These are phyloP conservation scores for Aldabrachelys gigantea DNA, from an alignment of 2,113 vertebrate genomes.

Conservation along the genomic window DNA sequence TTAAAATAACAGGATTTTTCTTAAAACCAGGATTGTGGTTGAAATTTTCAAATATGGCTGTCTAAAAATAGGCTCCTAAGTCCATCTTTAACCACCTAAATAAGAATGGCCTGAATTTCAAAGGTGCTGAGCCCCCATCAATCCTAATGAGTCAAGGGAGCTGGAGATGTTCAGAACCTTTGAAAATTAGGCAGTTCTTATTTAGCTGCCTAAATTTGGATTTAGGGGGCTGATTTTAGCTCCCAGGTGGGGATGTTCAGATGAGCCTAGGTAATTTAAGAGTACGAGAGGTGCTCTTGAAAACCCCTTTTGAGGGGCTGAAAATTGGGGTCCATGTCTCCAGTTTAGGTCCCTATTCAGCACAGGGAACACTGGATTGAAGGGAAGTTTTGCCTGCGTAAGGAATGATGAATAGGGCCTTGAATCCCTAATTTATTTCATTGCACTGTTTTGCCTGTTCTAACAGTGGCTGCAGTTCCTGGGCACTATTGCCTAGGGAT, in stretches of 20 bases:
- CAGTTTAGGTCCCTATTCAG: constrained; percentile 37
- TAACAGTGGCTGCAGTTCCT: constrained; percentile 33
- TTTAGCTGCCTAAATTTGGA: not conserved
- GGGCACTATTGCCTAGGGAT: not conserved
- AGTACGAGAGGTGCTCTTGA: not conserved
- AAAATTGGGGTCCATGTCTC: constrained; percentile 7
- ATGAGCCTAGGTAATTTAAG: not conserved
- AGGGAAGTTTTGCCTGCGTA: constrained; percentile 15
- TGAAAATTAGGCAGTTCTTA: not conserved
- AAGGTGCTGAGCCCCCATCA: not conserved
- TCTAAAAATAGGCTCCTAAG: not conserved
- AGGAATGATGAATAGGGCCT: constrained; percentile 38
- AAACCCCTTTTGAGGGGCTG: constrained; percentile 13
- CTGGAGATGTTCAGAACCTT: not conserved
- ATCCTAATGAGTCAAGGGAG: not conserved
- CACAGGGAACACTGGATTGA: constrained; percentile 9
- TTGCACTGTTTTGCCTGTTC: constrained; percentile 47
- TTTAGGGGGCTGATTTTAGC: not conserved
- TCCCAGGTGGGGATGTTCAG: not conserved
- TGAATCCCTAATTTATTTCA: constrained; percentile 58
- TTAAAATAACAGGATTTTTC: constrained; percentile 35
- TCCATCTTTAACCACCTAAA: no score
- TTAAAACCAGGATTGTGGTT: not conserved
- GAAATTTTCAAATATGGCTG: constrained; percentile 19
- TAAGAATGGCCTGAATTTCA: not conserved